These are phyloP conservation scores for Arenaria interpres DNA, from an alignment of 2,113 vertebrate species.

Conservation along the genomic window DNA sequence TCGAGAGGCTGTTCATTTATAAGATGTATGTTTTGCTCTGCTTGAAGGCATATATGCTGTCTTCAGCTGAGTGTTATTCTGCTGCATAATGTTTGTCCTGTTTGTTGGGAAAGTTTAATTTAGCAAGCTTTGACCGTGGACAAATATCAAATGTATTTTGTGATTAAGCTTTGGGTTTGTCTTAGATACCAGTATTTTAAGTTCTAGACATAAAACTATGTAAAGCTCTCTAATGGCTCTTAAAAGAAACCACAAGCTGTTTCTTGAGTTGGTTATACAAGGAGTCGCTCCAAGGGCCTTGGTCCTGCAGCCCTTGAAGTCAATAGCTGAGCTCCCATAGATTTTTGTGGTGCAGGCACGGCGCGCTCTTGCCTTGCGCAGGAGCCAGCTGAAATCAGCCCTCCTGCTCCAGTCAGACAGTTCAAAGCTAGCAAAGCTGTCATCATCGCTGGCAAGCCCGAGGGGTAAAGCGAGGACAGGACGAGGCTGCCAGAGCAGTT, in stretches of 20 bases:
- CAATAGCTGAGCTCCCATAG: not conserved
- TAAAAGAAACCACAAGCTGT: slow-evolving; percentile 54
- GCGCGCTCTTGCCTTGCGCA: not conserved
- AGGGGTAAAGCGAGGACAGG: slow-evolving; percentile 50
- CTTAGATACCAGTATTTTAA: not conserved
- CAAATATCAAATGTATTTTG: not conserved
- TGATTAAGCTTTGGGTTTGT: not conserved
- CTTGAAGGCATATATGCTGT: not conserved
- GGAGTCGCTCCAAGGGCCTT: not conserved
- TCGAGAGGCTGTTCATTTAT: not conserved
- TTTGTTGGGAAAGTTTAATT: not conserved
- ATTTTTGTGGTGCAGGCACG: slow-evolving; percentile 11
- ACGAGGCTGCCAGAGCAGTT: slow-evolving; percentile 26
- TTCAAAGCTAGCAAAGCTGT: slow-evolving; percentile 53
- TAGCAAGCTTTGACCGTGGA: not conserved
- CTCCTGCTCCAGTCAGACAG: slow-evolving; percentile 1
- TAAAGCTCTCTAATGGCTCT: slow-evolving; percentile 19
- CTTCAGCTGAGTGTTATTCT: not conserved
- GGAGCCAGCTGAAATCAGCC: slow-evolving; percentile 42
- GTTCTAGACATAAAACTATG: slow-evolving; percentile 55
- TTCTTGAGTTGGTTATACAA: not conserved
- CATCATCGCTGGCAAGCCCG: slow-evolving; percentile 3
- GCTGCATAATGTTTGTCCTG: not conserved
- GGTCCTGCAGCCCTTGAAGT: not conserved
- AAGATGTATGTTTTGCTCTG: not conserved